These are phyloP conservation scores for Notarius lentiginosus DNA, from an alignment of 2,113 vertebrate species.

Conservation along the genomic window DNA sequence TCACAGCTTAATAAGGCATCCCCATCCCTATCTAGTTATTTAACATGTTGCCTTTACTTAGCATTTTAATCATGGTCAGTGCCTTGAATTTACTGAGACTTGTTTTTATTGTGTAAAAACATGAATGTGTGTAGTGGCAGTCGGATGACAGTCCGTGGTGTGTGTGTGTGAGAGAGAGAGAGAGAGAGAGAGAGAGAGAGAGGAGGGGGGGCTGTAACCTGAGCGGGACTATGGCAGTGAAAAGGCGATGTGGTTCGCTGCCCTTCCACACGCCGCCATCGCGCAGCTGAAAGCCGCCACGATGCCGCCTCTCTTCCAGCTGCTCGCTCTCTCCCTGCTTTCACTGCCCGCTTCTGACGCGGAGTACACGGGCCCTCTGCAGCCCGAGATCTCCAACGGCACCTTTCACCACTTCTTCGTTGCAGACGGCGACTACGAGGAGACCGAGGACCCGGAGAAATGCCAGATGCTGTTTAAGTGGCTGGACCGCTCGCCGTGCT, in stretches of 20 bases:
- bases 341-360: conserved; percentile 64
- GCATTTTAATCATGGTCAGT: too few relatives aligned
- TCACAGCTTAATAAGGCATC: too few relatives aligned
- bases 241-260: conserved; percentile 32
- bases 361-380: conserved; percentile 84
- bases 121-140: not conserved
- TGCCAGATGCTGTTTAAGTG: conserved; percentile 93
- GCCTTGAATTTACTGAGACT: too few relatives aligned
- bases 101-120: not conserved
- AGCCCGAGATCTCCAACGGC: conserved; percentile 95
- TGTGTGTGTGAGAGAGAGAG: not conserved
- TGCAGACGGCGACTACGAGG: conserved; percentile 92
- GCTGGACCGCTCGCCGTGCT: conserved; percentile 80
- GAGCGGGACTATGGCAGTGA: conserved; percentile 55
- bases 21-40: too few relatives aligned
- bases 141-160: not conserved
- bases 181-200: not conserved
- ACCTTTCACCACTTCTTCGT: conserved; percentile 94
- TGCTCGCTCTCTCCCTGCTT: conserved; percentile 37
- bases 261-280: conserved; percentile 52
- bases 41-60: too few relatives aligned
- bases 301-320: not conserved
- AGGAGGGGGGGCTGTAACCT: conserved; percentile 56
- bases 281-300: conserved; percentile 17
- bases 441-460: conserved; percentile 90